Conservation (phyloP, 2,113 vertebrate genomes). For the Ptychochromis oligacanthus region DNA sequence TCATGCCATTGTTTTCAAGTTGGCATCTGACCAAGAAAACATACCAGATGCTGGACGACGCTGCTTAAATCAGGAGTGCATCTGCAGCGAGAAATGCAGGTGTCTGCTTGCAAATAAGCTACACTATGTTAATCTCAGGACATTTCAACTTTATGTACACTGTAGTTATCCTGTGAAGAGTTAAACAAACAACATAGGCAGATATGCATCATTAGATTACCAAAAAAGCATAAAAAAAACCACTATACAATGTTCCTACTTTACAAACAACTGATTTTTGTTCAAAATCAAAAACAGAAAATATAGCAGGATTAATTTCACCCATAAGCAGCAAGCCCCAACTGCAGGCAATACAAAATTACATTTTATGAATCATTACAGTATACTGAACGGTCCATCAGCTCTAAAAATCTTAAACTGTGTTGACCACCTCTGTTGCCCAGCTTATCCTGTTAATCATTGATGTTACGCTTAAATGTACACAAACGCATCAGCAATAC, state of each 20-base stretch:
- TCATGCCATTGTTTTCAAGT: constrained; percentile 72
- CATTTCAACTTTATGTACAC: constrained; percentile 59
- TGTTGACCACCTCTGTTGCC: constrained; percentile 34
- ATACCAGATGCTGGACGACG: constrained; percentile 30
- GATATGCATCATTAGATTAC: constrained; percentile 39
- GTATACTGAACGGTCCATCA: constrained; percentile 45
- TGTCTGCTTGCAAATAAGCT: constrained; percentile 34
- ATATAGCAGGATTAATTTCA: constrained; percentile 64
- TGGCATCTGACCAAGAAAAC: constrained; percentile 51
- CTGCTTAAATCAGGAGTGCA: constrained; percentile 71
- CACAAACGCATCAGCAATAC: constrained; percentile 44
- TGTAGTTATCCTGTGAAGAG: constrained; percentile 55
- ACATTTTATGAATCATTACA: constrained; percentile 67
- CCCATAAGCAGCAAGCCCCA: constrained; percentile 79
- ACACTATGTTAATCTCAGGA: constrained; percentile 34
- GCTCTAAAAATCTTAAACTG: constrained; percentile 41
- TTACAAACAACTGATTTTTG: constrained; percentile 68
- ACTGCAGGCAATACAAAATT: constrained; percentile 74
- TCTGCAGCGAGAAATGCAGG: constrained; percentile 52
- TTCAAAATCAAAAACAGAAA: constrained; percentile 68
- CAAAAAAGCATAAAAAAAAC: constrained; percentile 33
- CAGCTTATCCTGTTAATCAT: constrained; percentile 54
- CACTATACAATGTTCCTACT: constrained; percentile 59
- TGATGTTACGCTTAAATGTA: constrained; percentile 57
- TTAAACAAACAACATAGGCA: constrained; percentile 59